These are phyloP conservation scores for Aegithalos caudatus DNA, from an alignment of 2,113 vertebrate species.

Conservation along the genomic window DNA sequence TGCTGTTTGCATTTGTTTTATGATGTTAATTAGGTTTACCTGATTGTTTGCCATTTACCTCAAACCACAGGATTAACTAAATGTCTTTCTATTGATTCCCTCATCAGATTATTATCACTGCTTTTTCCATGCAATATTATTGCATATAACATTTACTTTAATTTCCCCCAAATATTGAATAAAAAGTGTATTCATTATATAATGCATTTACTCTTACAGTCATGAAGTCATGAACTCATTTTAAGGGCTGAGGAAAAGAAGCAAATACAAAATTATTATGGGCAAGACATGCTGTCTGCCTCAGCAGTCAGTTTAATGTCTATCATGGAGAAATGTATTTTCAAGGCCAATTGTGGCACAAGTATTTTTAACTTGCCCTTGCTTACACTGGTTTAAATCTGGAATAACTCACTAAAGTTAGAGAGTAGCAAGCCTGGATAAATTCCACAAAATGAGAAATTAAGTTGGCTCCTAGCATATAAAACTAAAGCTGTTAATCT, in stretches of 20 bases:
- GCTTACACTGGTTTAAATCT: conserved; percentile 53
- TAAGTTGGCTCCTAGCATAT: background rate
- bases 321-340: conserved; percentile 38
- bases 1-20: conserved; percentile 26
- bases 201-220: conserved; percentile 31
- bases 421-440: conserved; percentile 31
- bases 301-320: conserved; percentile 14
- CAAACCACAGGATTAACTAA: conserved; percentile 26
- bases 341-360: conserved; percentile 30
- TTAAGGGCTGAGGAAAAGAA: conserved; percentile 44
- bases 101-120: conserved; percentile 25
- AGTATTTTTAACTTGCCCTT: conserved; percentile 61
- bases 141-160: conserved; percentile 13
- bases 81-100: background rate
- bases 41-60: conserved; percentile 42
- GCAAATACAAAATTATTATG: conserved; percentile 44
- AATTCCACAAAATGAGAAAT: conserved; percentile 27
- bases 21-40: conserved; percentile 3
- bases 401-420: conserved; percentile 41
- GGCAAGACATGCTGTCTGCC: conserved; percentile 45
- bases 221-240: conserved; percentile 54
- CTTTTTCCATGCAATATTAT: conserved; percentile 25
- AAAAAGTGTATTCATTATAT: conserved; percentile 47
- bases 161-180: background rate
- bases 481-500: conserved; percentile 13